Evolutionary conservation across 2,113 vertebrate genomes (phyloP).

Genomic region (Catharus minimus): DNA sequence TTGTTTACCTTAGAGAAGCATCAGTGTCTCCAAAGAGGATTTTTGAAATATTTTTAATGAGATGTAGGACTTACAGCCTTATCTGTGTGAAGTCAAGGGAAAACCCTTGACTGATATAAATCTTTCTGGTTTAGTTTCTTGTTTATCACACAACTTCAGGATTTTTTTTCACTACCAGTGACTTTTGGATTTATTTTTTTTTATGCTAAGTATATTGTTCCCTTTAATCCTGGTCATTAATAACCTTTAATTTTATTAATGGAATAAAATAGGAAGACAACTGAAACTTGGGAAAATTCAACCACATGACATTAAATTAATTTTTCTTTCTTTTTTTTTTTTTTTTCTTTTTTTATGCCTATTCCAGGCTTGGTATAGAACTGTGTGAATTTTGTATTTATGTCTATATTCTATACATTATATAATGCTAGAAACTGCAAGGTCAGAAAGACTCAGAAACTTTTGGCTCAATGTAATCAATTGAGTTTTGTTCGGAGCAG

Average conservation of each 20-base stretch:
- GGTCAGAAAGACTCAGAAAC: not conserved
- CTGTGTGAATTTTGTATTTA: not conserved
- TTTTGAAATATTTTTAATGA: not conserved
- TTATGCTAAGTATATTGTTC: not conserved
- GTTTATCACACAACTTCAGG: not conserved
- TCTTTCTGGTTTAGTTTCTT: not conserved
- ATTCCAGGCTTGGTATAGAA: not conserved
- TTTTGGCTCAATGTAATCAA: not conserved
- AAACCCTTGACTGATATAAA: not conserved
- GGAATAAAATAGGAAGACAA: not conserved
- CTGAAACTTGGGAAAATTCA: not conserved
- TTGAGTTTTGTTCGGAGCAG: not conserved
- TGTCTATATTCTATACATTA: no score
- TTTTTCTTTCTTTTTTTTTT: fast-evolving
- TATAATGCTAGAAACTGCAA: not conserved
- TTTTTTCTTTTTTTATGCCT: not conserved
- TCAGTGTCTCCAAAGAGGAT: not conserved
- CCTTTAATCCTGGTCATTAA: not conserved
- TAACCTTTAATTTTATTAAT: not conserved
- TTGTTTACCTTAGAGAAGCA: not conserved
- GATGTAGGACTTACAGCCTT: not conserved
- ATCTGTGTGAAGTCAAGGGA: not conserved
- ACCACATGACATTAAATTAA: fast-evolving
- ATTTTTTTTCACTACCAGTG: not conserved
- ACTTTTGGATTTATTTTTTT: not conserved